Evolutionary conservation across 2,113 vertebrate species (phyloP), one percentile per base, ranked within the genome.

Genomic region (Pogona vitticeps): DNA sequence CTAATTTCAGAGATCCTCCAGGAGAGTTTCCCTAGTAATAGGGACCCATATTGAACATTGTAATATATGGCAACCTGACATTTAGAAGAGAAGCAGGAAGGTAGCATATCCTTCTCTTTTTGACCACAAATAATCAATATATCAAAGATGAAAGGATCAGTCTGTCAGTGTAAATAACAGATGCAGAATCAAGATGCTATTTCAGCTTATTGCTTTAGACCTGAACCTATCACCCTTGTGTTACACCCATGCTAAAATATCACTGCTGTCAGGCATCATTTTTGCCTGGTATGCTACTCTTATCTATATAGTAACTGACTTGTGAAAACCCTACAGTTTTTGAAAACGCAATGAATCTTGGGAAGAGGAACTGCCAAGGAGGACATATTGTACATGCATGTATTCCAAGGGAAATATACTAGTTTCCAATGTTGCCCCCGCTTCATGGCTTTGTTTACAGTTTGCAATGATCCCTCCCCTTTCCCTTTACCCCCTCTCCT

Each of bases 141-240:
- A 86, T 83, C 36, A 91, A 38, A 61, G 83, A 81, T 70, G 46
- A 93, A 88, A 89, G 94, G 88, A 95, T 92, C 85, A 88, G 95
- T 92, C 87, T 90, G 17, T 87, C 92, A 87, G 93, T 94, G 92
- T 88, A 88, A 89, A 91, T 86, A 83, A 82, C 46, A 80, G 18
- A 36, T 23, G 31, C 75, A 42, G 70, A 18, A 15, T 0, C 0
- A 15, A 61, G 76, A 23, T 88, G 83, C 80, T 89, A 0, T 5
- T 87, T 86, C 76, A 85, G 79, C 17, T 84, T 77, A 0, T 28
- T n/a, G 85, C 81, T 91, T 20, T 67, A 86, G 68, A 88, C 68
- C 88, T 40, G 83, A 63, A 80, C 3, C 33, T 5, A 0, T 84
- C 65, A 65, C 86, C 80, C 82, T 56, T 80, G 80, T 82, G 18